Base-by-base conservation (phyloP, 1,140 invertebrate species). In the Drosophila setifemur region DNA sequence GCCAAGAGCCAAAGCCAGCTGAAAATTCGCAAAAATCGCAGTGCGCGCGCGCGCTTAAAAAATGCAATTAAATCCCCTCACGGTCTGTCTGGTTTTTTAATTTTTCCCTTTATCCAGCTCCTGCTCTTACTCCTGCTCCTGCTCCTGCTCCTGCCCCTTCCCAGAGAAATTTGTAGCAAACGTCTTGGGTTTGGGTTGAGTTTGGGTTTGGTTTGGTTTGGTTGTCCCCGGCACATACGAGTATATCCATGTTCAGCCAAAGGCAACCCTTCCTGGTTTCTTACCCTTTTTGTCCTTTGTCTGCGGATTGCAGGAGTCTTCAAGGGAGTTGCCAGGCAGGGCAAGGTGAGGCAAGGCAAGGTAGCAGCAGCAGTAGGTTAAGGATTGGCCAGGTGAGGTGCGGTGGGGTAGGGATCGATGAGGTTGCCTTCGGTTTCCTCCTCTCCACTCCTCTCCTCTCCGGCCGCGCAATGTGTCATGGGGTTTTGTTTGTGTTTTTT, bases 401-500 rank as follows among this genome's bases (percentile, higher is more conserved):
- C n/a, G 39, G 71, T 81, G 48, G 28, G 39, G 54, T 50, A 73
- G 53, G 73, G 69, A 19, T 44, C 42, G 26, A 48, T 73, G 77
- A 73, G 81, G 68, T 73, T 48, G 53, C 81, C 83, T 81, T 83
- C 60, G 83, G 73, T 86, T 77, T 61, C 48, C 47, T 60, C 39
- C 35, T 64, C 53, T 16, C 49, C 12, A n/a, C n/a, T n/a, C n/a
- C n/a, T n/a, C n/a, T n/a, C n/a, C n/a, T n/a, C n/a, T n/a, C n/a
- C n/a, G n/a, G n/a, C 45, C 26, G 39, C 16, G 81, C 79, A 79
- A 86, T 86, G 71, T 85, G 81, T 86, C 81, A 75, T 81, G 81
- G 81, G 81, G 81, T 85, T 85, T 86, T 85, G 81, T 85, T 85
- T 85, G 81, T 85, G 81, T 86, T 85, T 85, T 79, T 71, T 86